Base-by-base conservation (phyloP, 2,888 invertebrate genomes). In the Apeira syringaria region DNA sequence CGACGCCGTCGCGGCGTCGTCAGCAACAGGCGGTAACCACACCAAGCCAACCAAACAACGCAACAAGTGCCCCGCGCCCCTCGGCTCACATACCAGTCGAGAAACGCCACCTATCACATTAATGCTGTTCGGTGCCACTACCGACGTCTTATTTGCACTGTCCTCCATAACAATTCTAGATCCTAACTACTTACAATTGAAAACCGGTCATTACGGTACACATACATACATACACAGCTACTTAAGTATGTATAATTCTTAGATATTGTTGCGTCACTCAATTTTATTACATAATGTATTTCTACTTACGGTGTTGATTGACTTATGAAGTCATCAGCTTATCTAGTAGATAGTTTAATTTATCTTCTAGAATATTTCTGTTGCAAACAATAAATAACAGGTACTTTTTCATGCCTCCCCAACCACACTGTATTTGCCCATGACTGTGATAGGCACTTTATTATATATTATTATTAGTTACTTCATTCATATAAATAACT, bases 11-110 rank as follows among this genome's bases (percentile, higher is more conserved):
- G 65, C 84, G 82, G 81, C 84, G 87, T 82, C 72, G 76, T 20
- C 67, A 68, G 80, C 82, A 80, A 46, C 45, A 39, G 45, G 45
- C 80, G 77, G 74, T 75, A 71, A 56, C 58, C 56, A 73, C 75
- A 75, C 74, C 80, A 80, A 79, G 47, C 49, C 49, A 56, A 50
- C 83, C 76, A 82, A 86, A 83, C 83, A 83, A 78, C 83, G 83
- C 87, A 88, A 89, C 84, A 87, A 85, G 88, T 86, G 86, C 81
- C 69, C 68, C 76, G 70, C 78, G 74, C 78, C 74, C 74, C 78
- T 68, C 76, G 60, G 64, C 57, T 68, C 67, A 64, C 74, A 74
- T 73, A 66, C 74, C 73, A 74, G 69, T 74, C 64, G 75, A 70
- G 50, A 73, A 79, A 74, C 73, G 72, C 65, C 74, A 75, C 71